phyloP scores from a whole-genome alignment of 1,140 invertebrate genomes.

The Ditylenchus dipsaci region DNA sequence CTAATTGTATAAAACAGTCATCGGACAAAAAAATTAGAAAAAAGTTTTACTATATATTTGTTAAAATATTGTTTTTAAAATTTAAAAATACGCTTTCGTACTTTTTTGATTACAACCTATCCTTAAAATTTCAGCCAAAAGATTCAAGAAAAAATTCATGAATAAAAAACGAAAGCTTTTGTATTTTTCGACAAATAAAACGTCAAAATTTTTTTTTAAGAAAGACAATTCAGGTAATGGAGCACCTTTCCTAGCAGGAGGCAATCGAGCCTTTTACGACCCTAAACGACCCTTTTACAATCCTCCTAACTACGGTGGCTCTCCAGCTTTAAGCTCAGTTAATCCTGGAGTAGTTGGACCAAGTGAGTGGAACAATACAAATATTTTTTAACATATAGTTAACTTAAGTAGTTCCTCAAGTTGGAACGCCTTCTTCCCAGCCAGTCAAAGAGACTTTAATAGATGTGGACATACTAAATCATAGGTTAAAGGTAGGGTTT shows the following conservation, averaged over 20 bases:
- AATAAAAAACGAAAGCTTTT: no score
- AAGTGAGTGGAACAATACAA: conserved; percentile 1
- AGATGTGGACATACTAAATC: conserved; percentile 24
- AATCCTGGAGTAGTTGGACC: conserved; percentile 13
- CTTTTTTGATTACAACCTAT: no score
- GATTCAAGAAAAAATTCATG: no score
- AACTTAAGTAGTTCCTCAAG: neutral
- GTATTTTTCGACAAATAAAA: no score
- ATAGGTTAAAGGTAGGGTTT: neutral
- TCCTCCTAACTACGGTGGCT: neutral
- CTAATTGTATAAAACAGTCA: no score
- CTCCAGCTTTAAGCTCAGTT: neutral
- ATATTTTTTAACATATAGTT: neutral
- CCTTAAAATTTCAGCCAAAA: no score
- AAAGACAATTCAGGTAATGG: neutral
- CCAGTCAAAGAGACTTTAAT: conserved; percentile 3
- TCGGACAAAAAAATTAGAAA: no score
- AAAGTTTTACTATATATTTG: no score
- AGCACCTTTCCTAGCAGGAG: neutral
- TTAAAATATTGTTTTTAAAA: no score
- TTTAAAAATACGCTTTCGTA: no score
- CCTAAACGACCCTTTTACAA: neutral
- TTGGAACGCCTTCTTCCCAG: neutral
- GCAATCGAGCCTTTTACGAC: neutral
- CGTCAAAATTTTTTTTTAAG: no score